phyloP scores from a whole-genome alignment of 37 sponge, comb jelly and placozoan genomes.

The Chondrosia reniformis region DNA sequence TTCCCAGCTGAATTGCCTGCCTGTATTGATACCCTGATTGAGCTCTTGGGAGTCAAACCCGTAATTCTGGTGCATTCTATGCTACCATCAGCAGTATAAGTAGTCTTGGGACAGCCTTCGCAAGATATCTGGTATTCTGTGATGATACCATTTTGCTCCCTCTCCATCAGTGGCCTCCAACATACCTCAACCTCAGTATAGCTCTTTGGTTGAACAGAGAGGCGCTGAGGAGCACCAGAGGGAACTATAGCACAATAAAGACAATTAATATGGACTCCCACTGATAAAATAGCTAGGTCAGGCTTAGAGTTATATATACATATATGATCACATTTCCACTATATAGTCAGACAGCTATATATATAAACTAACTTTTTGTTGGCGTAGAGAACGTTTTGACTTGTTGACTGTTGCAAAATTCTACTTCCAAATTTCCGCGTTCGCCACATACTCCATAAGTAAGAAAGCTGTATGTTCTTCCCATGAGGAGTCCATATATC shows the following conservation, averaged over 20 bases:
- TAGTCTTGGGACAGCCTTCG: background rate
- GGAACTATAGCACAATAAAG: too few species aligned
- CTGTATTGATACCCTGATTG: background rate
- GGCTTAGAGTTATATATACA: too few species aligned
- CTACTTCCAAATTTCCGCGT: too few species aligned
- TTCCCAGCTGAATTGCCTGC: background rate
- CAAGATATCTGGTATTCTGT: background rate
- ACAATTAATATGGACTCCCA: too few species aligned
- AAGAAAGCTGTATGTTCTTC: background rate
- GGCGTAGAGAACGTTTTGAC: too few species aligned
- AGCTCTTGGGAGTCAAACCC: background rate
- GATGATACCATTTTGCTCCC: background rate
- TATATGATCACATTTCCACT: too few species aligned
- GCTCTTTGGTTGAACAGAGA: background rate
- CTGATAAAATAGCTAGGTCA: too few species aligned
- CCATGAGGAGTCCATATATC: background rate
- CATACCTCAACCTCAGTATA: conserved; percentile 6
- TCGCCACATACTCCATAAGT: background rate
- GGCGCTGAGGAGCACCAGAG: background rate
- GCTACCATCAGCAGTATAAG: background rate
- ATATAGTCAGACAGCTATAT: too few species aligned
- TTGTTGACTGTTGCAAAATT: too few species aligned
- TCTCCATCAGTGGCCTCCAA: background rate
- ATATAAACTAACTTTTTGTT: too few species aligned
- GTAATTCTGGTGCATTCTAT: background rate